These are phyloP conservation scores for Potorous gilbertii DNA, from an alignment of 2,797 vertebrate species.

Conservation along the genomic window DNA sequence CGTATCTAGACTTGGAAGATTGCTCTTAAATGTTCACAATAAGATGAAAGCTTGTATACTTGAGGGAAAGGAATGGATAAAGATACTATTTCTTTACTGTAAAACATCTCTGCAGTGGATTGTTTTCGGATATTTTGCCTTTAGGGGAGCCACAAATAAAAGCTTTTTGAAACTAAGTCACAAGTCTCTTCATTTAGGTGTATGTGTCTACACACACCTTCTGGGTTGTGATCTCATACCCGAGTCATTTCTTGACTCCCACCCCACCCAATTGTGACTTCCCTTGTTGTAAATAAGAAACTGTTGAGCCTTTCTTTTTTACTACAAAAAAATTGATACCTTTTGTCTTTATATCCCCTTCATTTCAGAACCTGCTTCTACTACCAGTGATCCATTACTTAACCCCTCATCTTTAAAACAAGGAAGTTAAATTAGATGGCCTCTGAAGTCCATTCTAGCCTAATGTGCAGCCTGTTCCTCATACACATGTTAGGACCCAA, in stretches of 20 bases:
- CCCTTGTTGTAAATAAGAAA: not conserved
- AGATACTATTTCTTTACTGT: not conserved
- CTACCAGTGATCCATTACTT: no score
- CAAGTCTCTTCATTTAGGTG: conserved; percentile 10
- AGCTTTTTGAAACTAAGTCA: conserved; percentile 56
- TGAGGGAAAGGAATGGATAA: not conserved
- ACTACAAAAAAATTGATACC: no score
- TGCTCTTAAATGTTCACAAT: rapidly evolving
- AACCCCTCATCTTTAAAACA: not conserved
- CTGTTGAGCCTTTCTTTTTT: not conserved
- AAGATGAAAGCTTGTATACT: not conserved
- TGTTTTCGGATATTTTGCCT: conserved; percentile 40
- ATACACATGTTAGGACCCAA: no score
- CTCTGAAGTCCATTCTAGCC: not conserved
- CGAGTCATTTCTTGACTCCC: not conserved
- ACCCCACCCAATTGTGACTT: not conserved
- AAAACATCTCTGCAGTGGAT: conserved; percentile 4
- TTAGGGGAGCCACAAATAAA: conserved; percentile 68
- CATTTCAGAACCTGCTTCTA: not conserved
- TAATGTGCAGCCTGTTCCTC: no score
- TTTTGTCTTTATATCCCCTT: not conserved
- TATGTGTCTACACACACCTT: not conserved
- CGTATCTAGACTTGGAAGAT: not conserved
- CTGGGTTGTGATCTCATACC: not conserved
- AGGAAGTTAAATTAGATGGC: no score